Base-by-base conservation (phyloP, 1,140 invertebrate species). In the Probaryconus sp. region DNA sequence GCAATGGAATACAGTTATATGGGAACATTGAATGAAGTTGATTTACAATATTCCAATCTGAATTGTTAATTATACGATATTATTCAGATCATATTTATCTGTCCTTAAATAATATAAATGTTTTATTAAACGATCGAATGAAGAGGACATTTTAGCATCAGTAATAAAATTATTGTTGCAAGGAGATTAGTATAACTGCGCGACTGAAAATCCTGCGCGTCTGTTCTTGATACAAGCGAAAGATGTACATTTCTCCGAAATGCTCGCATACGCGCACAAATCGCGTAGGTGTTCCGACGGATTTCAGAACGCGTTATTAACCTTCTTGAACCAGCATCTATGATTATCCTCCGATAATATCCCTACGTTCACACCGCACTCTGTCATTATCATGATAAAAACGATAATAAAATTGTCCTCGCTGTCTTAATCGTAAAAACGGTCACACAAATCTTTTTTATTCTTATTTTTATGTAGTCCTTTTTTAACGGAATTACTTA, bases 301-400 rank as follows among this genome's bases (percentile, higher is more conserved):
- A 81, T 82, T 85, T 81, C 81, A 85, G 83, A 84, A 86, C 83
- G 82, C 83, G 81, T 87, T 85, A 87, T 87, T 87, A 87, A 86
- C 85, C 83, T 81, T 80, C 78, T 77, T 81, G 82, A 83, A 80
- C 80, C 80, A 76, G 77, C 75, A 81, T 87, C 84, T 87, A 87
- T 87, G 85, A 87, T 87, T 87, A 86, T 84, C 76, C 77, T 55
- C 77, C 81, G 85, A 85, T 87, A 86, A 87, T 87, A 82, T 83
- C 80, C 82, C 76, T 79, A 79, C 79, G 78, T 79, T 86, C 84
- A 70, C 80, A 77, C 79, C 79, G 69, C 71, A 69, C 83, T 81
- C 82, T 85, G 67, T 85, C 78, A 85, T 86, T 87, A 85, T 83
- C 68, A 6, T 60, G 55, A 61, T 45, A 60, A 76, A 72, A 71